Conservation (phyloP, 2,113 vertebrate species). For the Ageneiosus marmoratus region DNA sequence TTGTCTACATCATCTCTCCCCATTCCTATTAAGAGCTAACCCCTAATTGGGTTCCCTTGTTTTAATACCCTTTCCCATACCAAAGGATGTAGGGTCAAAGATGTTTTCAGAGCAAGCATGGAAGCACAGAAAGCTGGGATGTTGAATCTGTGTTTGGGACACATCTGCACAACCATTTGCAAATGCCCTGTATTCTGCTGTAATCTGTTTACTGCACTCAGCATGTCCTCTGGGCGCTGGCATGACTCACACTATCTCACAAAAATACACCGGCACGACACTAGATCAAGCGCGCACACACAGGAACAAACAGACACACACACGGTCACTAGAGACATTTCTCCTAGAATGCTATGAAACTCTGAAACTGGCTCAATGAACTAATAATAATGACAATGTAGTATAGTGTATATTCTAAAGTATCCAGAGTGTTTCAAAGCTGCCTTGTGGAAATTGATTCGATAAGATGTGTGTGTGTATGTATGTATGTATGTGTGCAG, state of each 20-base stretch:
- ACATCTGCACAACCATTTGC: slow-evolving; percentile 14
- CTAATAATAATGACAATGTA: not conserved
- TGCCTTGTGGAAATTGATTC: not conserved
- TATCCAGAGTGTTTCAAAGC: not conserved
- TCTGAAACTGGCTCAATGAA: not conserved
- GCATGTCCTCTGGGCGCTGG: slow-evolving; percentile 33
- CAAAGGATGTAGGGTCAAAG: not conserved
- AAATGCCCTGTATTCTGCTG: slow-evolving; percentile 7
- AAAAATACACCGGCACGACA: not conserved
- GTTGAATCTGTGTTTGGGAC: not conserved
- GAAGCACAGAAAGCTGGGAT: not conserved
- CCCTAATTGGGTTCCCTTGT: not conserved
- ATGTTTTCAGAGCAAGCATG: not conserved
- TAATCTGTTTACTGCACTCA: slow-evolving; percentile 22
- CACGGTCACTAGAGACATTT: slow-evolving; percentile 2
- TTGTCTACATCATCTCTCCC: not conserved
- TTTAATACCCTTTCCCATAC: not conserved
- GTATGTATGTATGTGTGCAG: not conserved
- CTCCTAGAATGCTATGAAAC: not conserved
- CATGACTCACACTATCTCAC: slow-evolving; percentile 13
- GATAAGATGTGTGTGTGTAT: not conserved
- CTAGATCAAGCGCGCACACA: not conserved
- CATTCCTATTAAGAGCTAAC: not conserved
- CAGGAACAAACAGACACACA: not conserved
- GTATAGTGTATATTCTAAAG: not conserved